Conservation (phyloP, 2,113 vertebrate species). For the Podiceps cristatus region DNA sequence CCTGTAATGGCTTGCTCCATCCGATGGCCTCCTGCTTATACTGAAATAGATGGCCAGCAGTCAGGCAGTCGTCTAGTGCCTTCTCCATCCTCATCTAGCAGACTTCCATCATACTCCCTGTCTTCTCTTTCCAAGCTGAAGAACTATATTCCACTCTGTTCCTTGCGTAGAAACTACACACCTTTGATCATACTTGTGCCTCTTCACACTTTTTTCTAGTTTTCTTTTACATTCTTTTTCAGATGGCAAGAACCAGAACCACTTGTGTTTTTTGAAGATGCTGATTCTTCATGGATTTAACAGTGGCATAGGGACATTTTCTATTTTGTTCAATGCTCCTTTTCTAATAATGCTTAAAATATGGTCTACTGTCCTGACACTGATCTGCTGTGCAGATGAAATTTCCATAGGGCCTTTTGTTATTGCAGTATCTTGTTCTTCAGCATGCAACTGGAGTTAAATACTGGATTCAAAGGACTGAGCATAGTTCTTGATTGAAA, state of each 20-base stretch:
- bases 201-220: accelerated
- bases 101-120: background rate
- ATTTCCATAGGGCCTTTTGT: background rate
- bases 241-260: background rate
- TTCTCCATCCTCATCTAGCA: background rate
- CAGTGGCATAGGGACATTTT: background rate
- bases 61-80: too few species aligned
- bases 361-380: background rate
- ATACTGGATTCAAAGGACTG: background rate
- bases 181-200: background rate
- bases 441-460: background rate
- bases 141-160: background rate
- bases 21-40: background rate
- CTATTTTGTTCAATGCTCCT: background rate
- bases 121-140: background rate
- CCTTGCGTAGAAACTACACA: background rate
- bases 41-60: accelerated
- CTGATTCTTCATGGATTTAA: background rate
- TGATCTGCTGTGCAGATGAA: background rate
- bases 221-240: background rate
- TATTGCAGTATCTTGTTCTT: background rate
- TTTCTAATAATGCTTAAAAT: background rate
- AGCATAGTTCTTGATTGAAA: background rate
- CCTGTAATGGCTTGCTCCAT: background rate
- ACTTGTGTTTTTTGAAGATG: background rate